These are phyloP conservation scores for Rhingia rostrata DNA, from an alignment of 2,888 invertebrate genomes.

Conservation along the genomic window DNA sequence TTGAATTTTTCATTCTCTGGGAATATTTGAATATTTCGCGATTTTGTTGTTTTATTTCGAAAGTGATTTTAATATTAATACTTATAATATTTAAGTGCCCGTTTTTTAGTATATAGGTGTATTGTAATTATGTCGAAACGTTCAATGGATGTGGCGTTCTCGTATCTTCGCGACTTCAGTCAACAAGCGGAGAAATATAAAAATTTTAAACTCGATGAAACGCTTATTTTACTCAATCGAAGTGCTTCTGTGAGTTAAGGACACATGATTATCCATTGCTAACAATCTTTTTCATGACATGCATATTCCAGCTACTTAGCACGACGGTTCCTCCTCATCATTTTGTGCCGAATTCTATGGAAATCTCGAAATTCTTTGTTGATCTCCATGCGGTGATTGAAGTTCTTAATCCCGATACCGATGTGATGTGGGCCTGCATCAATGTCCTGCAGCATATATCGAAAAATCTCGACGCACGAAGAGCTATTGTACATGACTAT, in stretches of 20 bases:
- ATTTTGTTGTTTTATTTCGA: slow-evolving; percentile 10
- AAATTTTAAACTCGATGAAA: slow-evolving; percentile 78
- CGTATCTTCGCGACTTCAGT: slow-evolving; percentile 80
- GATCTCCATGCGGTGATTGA: slow-evolving; percentile 80
- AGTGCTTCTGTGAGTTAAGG: slow-evolving; percentile 77
- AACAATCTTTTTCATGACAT: not conserved
- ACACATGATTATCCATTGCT: not conserved
- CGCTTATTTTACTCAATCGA: slow-evolving; percentile 79
- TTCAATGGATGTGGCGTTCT: slow-evolving; percentile 75
- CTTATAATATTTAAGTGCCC: not conserved
- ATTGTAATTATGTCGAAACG: slow-evolving; percentile 56
- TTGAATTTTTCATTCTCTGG: slow-evolving; percentile 16
- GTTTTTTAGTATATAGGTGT: not conserved
- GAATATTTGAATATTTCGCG: not conserved
- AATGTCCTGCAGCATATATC: slow-evolving; percentile 79
- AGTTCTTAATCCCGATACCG: slow-evolving; percentile 77
- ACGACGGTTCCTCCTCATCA: slow-evolving; percentile 78
- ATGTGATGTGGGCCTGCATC: slow-evolving; percentile 80
- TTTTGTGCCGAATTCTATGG: slow-evolving; percentile 78
- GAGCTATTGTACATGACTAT: slow-evolving; percentile 79
- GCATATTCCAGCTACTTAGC: slow-evolving; percentile 75
- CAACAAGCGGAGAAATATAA: slow-evolving; percentile 77
- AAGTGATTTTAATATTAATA: not conserved
- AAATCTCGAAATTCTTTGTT: slow-evolving; percentile 80
- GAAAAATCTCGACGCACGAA: slow-evolving; percentile 79